Percentiles rank a stretch among this genome's conserved stretches.
These are phyloP conservation scores for Ypsolopha scabrella DNA, from an alignment of 2,888 invertebrate species.

Conservation along the genomic window DNA sequence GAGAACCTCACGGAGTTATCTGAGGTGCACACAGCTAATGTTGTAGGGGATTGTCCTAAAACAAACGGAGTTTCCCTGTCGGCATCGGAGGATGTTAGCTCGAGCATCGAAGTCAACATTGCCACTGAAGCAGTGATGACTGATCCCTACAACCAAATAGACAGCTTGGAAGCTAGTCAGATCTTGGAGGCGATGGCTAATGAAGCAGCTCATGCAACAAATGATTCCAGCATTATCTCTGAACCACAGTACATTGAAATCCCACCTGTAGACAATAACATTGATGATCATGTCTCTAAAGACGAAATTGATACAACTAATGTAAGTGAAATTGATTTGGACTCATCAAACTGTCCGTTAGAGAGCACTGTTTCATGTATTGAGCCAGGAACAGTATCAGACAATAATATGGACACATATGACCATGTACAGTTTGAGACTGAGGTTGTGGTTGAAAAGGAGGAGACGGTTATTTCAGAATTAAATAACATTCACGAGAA, in stretches of 20 bases:
- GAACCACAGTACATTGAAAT: too few relatives aligned
- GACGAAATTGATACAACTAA: neutral
- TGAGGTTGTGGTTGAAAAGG: conserved; percentile 48
- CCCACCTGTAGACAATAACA: neutral
- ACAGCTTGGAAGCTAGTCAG: neutral
- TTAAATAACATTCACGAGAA: conserved; percentile 30
- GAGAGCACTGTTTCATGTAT: neutral
- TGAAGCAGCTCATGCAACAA: neutral
- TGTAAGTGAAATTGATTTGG: neutral
- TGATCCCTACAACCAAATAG: neutral
- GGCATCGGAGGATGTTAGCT: neutral
- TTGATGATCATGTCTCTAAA: neutral
- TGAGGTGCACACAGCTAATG: conserved; percentile 17
- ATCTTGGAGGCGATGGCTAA: neutral
- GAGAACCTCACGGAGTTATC: conserved; percentile 21
- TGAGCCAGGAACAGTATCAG: neutral
- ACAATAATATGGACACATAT: neutral
- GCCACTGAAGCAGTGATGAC: conserved; percentile 9
- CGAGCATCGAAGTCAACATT: conserved; percentile 12
- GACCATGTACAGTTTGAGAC: conserved; percentile 48
- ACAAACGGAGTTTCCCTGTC: conserved; percentile 45
- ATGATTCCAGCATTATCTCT: neutral
- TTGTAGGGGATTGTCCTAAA: conserved; percentile 39
- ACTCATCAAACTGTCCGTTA: neutral
- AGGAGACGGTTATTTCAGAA: neutral